phyloP scores from a whole-genome alignment of 2,797 vertebrate species.

The Myripristis jacobus region DNA sequence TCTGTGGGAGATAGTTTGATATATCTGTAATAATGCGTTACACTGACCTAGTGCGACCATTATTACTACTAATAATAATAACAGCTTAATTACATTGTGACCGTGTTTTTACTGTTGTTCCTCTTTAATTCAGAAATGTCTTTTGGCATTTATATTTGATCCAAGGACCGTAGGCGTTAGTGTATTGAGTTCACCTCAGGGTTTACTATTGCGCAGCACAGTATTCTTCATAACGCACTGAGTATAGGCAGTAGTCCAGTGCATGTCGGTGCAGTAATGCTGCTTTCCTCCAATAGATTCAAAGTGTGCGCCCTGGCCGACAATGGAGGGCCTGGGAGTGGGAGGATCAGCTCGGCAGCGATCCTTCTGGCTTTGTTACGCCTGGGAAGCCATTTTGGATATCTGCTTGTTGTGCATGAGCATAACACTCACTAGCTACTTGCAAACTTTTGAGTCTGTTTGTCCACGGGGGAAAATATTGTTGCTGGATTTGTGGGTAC shows the following conservation, averaged over 20 bases:
- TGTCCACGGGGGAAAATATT: not conserved
- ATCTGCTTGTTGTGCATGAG: slow-evolving; percentile 78
- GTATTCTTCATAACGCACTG: not conserved
- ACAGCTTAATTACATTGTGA: too few species aligned
- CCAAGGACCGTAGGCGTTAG: not conserved
- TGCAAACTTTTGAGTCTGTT: slow-evolving; percentile 72
- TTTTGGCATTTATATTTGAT: not conserved
- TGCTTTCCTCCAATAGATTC: slow-evolving; percentile 81
- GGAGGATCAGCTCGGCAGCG: slow-evolving; percentile 81
- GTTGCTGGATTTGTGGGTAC: not conserved
- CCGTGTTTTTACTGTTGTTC: too few species aligned
- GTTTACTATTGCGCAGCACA: slow-evolving; percentile 32
- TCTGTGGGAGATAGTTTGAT: too few species aligned
- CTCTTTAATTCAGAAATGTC: too few species aligned
- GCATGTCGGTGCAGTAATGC: slow-evolving; percentile 37
- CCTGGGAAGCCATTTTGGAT: slow-evolving; percentile 95
- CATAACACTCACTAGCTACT: slow-evolving; percentile 69
- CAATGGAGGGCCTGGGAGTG: slow-evolving; percentile 76
- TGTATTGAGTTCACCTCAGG: not conserved
- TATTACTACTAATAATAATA: too few species aligned
- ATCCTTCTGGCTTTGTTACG: slow-evolving; percentile 91
- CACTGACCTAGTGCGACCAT: too few species aligned
- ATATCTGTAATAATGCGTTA: too few species aligned
- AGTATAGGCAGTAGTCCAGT: slow-evolving; percentile 33
- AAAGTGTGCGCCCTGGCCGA: slow-evolving; percentile 77